A percentile compares a stretch with the other conserved stretches of the same genome.
Conservation (phyloP, 2,797 vertebrate species). For the Lacerta agilis region DNA sequence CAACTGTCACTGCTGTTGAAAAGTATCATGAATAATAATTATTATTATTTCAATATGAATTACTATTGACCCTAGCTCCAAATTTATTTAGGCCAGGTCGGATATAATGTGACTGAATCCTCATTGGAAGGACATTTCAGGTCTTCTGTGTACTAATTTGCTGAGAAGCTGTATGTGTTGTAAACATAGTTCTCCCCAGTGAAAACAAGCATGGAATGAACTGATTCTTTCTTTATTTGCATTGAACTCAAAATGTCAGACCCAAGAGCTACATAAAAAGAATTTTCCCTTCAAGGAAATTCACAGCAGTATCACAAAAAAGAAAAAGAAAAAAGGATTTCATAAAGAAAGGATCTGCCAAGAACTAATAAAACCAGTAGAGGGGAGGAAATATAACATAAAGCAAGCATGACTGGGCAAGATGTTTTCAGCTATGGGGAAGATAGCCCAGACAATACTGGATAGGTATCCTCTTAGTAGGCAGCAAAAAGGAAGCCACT, state of each 20-base stretch:
- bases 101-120: not conserved
- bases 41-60: not conserved
- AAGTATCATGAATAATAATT: not conserved
- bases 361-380: slow-evolving; percentile 11
- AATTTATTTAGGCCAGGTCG: not conserved
- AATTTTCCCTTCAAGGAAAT: slow-evolving; percentile 31
- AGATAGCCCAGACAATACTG: not conserved
- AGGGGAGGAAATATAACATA: not conserved
- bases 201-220: not conserved
- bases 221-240: slow-evolving; percentile 16
- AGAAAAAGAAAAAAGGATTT: not conserved
- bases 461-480: not conserved
- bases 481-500: not conserved
- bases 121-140: not conserved
- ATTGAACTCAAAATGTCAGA: slow-evolving; percentile 22
- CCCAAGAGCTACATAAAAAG: slow-evolving; percentile 15
- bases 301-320: not conserved
- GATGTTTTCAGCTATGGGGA: not conserved
- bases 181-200: not conserved
- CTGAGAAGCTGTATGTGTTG: not conserved
- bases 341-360: slow-evolving; percentile 4
- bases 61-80: not conserved
- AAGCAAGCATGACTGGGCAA: not conserved
- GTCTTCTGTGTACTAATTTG: not conserved
- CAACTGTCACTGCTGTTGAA: not conserved